Evolutionary conservation across 2,888 invertebrate species (phyloP).

Genomic region (Galerucella nymphaeae): DNA sequence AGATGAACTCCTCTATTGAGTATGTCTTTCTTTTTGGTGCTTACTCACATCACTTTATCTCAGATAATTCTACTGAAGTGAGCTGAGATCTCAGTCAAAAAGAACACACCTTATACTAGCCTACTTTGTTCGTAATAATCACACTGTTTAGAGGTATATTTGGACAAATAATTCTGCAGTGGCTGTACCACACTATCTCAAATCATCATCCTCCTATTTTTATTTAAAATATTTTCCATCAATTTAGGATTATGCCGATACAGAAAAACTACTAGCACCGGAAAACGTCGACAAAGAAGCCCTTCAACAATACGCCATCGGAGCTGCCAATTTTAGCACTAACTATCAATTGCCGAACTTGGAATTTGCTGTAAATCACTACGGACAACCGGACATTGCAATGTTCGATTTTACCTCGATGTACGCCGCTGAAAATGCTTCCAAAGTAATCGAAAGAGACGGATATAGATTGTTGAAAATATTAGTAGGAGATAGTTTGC

Average conservation of each 20-base stretch:
- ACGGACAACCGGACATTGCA: conserved; percentile 96
- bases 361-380: conserved; percentile 98
- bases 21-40: no score
- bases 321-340: conserved; percentile 95
- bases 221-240: conserved; percentile 14
- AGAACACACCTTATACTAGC: no score
- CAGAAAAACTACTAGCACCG: conserved; percentile 84
- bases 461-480: conserved; percentile 87
- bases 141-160: no score
- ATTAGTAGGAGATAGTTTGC: conserved; percentile 94
- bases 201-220: no score
- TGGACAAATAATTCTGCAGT: no score
- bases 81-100: no score
- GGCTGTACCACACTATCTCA: no score
- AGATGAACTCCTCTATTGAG: no score
- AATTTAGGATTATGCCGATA: conserved; percentile 87
- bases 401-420: conserved; percentile 99
- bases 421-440: conserved; percentile 97
- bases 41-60: no score
- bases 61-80: no score
- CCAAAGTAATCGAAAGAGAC: conserved; percentile 78
- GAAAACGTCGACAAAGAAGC: conserved; percentile 93
- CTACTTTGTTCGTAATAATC: no score
- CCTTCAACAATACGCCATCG: conserved; percentile 89
- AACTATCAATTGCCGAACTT: conserved; percentile 85